Conservation (phyloP, 2,888 invertebrate species). For the Caenorhabditis sp. region DNA sequence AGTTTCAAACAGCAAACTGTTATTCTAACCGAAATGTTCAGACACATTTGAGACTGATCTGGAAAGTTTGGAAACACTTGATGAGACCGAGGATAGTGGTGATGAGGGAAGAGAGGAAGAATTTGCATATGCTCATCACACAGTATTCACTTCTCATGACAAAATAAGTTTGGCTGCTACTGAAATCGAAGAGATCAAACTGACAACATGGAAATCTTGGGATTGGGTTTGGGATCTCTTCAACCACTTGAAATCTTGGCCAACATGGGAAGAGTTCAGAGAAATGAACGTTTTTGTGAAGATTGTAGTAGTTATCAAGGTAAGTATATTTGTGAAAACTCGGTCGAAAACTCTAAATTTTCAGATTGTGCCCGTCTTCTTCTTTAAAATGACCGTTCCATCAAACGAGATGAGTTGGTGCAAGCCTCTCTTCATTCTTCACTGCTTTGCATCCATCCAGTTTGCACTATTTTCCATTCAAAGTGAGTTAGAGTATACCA, state of each 20-base stretch:
- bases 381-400: constrained; percentile 86
- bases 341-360: background rate
- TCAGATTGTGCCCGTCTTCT: constrained; percentile 85
- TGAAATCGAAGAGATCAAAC: constrained; percentile 24
- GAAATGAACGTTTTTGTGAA: constrained; percentile 50
- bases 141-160: constrained; percentile 62
- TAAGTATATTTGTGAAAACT: constrained; percentile 5
- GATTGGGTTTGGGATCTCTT: constrained; percentile 54
- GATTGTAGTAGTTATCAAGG: constrained; percentile 50
- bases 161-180: constrained; percentile 46
- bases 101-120: constrained; percentile 62
- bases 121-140: constrained; percentile 55
- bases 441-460: constrained; percentile 85
- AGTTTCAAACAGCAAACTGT: background rate
- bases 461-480: constrained; percentile 63
- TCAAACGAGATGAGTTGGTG: constrained; percentile 86
- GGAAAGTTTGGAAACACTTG: constrained; percentile 28
- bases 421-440: constrained; percentile 86
- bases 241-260: constrained; percentile 59
- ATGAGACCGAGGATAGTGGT: constrained; percentile 38
- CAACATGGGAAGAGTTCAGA: constrained; percentile 51
- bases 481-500: constrained; percentile 24
- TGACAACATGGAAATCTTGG: constrained; percentile 48
- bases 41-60: constrained; percentile 47
- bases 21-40: background rate